Conservation (phyloP, 2,797 vertebrate genomes). For the Chromobotia macracanthus region DNA sequence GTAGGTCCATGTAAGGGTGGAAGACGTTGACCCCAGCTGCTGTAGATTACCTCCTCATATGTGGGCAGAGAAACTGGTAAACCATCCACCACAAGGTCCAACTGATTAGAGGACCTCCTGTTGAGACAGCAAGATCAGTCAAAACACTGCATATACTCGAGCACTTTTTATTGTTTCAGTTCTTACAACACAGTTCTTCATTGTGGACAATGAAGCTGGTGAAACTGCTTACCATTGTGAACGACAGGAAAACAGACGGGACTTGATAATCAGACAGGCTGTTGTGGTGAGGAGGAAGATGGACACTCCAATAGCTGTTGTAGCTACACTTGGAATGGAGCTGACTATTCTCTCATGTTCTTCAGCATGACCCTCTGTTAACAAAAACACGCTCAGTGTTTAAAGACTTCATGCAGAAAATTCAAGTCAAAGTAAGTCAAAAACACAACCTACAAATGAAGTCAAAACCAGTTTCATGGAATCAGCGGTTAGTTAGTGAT, state of each 20-base stretch:
- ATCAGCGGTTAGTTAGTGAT: conserved; percentile 26
- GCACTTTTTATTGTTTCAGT: background rate
- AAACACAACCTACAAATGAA: background rate
- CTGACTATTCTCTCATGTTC: conserved; percentile 36
- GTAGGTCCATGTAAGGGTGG: conserved; percentile 65
- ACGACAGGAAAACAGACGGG: conserved; percentile 73
- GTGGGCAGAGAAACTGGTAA: conserved; percentile 73
- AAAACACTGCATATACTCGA: background rate
- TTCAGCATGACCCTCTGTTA: conserved; percentile 61
- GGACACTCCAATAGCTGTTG: conserved; percentile 76
- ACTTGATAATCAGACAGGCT: conserved; percentile 77
- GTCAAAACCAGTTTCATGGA: conserved; percentile 29
- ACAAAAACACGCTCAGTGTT: background rate
- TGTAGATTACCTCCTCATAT: conserved; percentile 79
- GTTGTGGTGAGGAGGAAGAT: conserved; percentile 80
- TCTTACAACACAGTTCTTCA: background rate
- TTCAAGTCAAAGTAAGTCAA: no score
- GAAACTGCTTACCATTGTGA: conserved; percentile 68
- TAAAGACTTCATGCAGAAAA: no score
- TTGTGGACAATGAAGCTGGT: background rate
- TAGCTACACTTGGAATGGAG: conserved; percentile 74
- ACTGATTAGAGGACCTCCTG: conserved; percentile 77
- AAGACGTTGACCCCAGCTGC: conserved; percentile 76
- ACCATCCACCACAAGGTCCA: conserved; percentile 77
- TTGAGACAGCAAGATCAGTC: conserved; percentile 49